Evolutionary conservation across 2,113 vertebrate genomes (phyloP), one percentile per base, ranked within the genome.

Genomic region (Eptatretus burgeri): DNA sequence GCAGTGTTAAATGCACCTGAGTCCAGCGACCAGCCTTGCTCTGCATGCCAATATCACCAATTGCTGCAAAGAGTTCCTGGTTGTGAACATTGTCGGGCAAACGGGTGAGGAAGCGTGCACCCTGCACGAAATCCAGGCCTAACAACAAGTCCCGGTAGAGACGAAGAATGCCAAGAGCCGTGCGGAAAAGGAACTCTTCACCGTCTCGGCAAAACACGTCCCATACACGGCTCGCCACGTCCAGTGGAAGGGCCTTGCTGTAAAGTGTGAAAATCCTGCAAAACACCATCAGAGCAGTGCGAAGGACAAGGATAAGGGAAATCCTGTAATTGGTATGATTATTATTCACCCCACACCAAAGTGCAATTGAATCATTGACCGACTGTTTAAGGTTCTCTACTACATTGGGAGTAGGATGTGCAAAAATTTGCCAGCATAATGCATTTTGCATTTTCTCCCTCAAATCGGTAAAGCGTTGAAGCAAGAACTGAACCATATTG

Each of bases 101-200:
- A 65, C 82, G 78, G 1, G 85, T 93, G 67, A 95, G 82, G 76
- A 95, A 87, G 76, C 93, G 88, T 1, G 88, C 88, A 67, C 83
- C 81, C 71, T 93, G 85, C 71, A 95, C 93, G 74, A 95, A 95
- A 78, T 95, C 88, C 88, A 95, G 88, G 73, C 73, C 73, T 66
- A 78, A 79, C 72, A 95, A 77, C 71, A 87, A 76, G 70, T 89
- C 88, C 73, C 82, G 78, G 65, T 84, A 87, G 56, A 85, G 82
- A 64, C 75, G 80, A 66, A 95, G 75, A 72, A 95, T 74, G 66
- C 84, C 88, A 70, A 95, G 75, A 0, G 80, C 88, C 13, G 85
- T 86, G 67, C 85, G 84, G 75, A 95, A 95, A 11, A 95, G 75
- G 66, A 93, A 93, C 76, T 93, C 86, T 66, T 95, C 88, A 1